Base-by-base conservation (phyloP, 1,140 invertebrate species). In the Drosophila takahashii region DNA sequence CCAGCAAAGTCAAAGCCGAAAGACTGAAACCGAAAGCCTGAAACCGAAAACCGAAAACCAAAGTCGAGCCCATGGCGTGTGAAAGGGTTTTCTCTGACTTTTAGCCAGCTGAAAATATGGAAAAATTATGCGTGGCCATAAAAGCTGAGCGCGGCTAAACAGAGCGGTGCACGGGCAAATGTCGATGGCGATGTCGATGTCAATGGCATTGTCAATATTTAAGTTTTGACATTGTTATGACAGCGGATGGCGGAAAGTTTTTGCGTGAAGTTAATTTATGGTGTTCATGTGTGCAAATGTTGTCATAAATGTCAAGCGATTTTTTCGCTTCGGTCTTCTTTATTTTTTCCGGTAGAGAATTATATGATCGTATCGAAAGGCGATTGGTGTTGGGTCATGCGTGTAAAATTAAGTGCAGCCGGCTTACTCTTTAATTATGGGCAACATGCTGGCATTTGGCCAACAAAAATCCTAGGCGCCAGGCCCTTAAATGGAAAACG, bases 141-240 rank as follows among this genome's bases (percentile, higher is more conserved):
- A 87, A 87, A 76, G 66, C 67, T 48, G 48, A 61, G 56, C 71
- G 72, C 83, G 72, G 83, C 75, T 71, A 71, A 71, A 71, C 67
- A 57, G 67, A 71, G 67, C 67, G 32, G 42, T 70, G 67, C 65
- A 70, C 67, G 51, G 51, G 64, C 64, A 69, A 48, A 85, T 58
- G 62, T 9, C 61, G 45, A 58, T 70, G 58, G 4, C 48, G 65
- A 48, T 57, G 53, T 57, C 79, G 48, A 70, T 75, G 74, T 83
- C 71, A 75, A 83, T 89, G 77, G 76, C 80, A 77, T 60, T 89
- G 84, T 89, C 84, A 89, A 89, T 89, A 89, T 89, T 89, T 89
- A 89, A 89, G 84, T 89, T 89, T 80, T 78, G 84, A 84, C 79
- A 80, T 89, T 89, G 84, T 85, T 85, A 70, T 86, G 81, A 70